Evolutionary conservation across 1,140 invertebrate species (phyloP).

Genomic region (Lordiphosa stackelbergi): DNA sequence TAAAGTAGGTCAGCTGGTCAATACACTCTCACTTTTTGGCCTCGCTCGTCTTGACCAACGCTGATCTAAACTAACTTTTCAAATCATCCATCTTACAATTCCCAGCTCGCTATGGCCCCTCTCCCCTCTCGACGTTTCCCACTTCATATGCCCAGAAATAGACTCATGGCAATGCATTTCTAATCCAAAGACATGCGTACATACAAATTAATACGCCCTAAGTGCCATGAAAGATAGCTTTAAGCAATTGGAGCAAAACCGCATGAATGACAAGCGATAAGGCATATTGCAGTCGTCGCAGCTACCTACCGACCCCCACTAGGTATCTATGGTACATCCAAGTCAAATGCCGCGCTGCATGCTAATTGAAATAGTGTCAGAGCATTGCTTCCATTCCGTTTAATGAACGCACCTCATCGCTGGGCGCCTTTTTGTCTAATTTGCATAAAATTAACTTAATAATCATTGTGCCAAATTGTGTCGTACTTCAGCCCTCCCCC

Average conservation of each 20-base stretch:
- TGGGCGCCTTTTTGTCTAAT: conserved; percentile 35
- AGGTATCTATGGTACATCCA: neutral
- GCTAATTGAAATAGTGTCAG: conserved; percentile 49
- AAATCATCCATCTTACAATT: too few species aligned
- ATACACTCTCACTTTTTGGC: too few species aligned
- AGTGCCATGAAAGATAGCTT: conserved; percentile 42
- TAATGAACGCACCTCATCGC: conserved; percentile 34
- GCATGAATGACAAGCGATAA: conserved; percentile 27
- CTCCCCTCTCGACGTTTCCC: too few species aligned
- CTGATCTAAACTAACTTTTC: too few species aligned
- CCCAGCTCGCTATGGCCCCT: too few species aligned
- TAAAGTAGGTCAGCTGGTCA: too few species aligned
- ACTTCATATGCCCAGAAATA: too few species aligned
- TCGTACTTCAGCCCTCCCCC: neutral
- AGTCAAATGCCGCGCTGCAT: conserved; percentile 40
- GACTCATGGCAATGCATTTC: too few species aligned
- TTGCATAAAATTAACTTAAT: conserved; percentile 72
- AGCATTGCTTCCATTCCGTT: conserved; percentile 24
- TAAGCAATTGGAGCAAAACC: conserved; percentile 64
- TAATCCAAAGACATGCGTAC: conserved; percentile 6
- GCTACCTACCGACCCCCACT: too few species aligned
- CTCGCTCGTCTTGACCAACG: too few species aligned
- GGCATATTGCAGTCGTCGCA: conserved; percentile 3
- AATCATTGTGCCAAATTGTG: conserved; percentile 56
- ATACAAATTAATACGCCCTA: conserved; percentile 40